Conservation (phyloP, 1,140 invertebrate species). For the Wiebesia pumilae region DNA sequence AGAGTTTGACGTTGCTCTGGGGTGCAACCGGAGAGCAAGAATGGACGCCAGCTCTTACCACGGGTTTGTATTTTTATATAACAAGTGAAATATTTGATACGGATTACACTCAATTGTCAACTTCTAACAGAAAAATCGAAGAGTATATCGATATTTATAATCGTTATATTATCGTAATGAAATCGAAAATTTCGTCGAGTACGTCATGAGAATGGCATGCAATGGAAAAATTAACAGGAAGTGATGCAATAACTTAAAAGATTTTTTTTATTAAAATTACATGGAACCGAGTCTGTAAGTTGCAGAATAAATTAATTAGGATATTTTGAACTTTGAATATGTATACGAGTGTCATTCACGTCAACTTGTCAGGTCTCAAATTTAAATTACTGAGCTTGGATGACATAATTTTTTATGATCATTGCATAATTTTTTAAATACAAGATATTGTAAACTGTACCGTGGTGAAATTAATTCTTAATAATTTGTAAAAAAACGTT, state of each 20-base stretch:
- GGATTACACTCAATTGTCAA: background rate
- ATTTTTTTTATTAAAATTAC: slow-evolving; percentile 26
- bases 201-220: slow-evolving; percentile 48
- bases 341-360: background rate
- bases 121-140: background rate
- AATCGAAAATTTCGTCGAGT: slow-evolving; percentile 40
- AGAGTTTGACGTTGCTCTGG: slow-evolving; percentile 87
- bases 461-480: no score
- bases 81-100: background rate
- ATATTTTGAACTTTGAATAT: background rate
- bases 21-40: slow-evolving; percentile 94
- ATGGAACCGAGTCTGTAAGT: slow-evolving; percentile 18
- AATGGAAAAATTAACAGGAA: slow-evolving; percentile 44
- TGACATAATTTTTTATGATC: no score
- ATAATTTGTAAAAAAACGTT: no score
- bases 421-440: no score
- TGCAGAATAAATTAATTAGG: slow-evolving; percentile 15
- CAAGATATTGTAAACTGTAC: no score
- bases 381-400: no score
- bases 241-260: slow-evolving; percentile 28
- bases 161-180: slow-evolving; percentile 28
- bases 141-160: background rate
- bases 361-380: background rate
- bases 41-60: slow-evolving; percentile 95
- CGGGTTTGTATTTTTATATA: slow-evolving; percentile 78